phyloP scores from a whole-genome alignment of 2,797 vertebrate genomes.

The Mionectes olivaceus region DNA sequence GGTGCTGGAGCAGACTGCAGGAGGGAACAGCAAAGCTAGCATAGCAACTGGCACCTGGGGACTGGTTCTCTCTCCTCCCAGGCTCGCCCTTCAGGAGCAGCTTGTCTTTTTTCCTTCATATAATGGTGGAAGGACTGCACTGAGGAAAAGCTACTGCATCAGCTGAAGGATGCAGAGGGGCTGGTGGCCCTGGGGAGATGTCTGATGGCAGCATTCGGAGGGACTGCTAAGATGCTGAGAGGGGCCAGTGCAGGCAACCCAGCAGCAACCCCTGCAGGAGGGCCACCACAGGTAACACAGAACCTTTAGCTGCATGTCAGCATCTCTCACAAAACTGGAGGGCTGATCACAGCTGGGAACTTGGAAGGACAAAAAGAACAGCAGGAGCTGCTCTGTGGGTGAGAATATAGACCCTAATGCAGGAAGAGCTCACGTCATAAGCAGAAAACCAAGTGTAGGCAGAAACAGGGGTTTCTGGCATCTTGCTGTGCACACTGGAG shows the following conservation, averaged over 20 bases:
- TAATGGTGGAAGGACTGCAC: not conserved
- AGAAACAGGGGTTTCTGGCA: not conserved
- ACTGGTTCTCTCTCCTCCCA: not conserved
- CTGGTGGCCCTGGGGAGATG: not conserved
- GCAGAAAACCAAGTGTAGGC: not conserved
- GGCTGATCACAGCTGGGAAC: not conserved
- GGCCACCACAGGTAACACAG: fast-evolving
- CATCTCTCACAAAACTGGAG: not conserved
- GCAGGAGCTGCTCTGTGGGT: not conserved
- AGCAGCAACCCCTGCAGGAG: not conserved
- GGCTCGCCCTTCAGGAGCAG: fast-evolving
- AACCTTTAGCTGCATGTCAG: not conserved
- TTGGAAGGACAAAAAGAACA: not conserved
- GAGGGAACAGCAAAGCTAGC: not conserved
- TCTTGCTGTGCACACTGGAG: not conserved
- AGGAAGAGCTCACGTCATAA: not conserved
- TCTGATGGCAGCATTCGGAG: fast-evolving
- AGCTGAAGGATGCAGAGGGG: not conserved
- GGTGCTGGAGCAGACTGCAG: not conserved
- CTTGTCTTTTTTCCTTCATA: not conserved
- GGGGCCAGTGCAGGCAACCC: not conserved
- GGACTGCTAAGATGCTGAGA: not conserved
- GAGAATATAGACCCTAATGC: not conserved
- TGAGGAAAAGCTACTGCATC: fast-evolving
- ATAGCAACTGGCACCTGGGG: not conserved